Conservation (phyloP, 37 sponge, comb jelly and placozoan genomes). For the Crambe crambe region DNA sequence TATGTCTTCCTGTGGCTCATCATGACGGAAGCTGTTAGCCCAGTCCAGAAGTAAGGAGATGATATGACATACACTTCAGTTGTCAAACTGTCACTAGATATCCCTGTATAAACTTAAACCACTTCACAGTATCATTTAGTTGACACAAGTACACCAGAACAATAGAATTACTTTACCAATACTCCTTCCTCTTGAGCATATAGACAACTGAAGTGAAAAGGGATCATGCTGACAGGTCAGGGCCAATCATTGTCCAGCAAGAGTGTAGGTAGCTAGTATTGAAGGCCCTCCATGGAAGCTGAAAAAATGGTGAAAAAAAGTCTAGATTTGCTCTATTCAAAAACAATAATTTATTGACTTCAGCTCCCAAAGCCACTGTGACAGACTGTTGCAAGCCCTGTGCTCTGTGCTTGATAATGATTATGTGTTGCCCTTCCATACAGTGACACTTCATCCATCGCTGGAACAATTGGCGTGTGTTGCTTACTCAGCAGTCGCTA, state of each 20-base stretch:
- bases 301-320: too few species aligned
- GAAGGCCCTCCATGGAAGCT: neutral
- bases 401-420: too few species aligned
- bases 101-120: too few species aligned
- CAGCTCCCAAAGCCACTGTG: too few species aligned
- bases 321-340: constrained; percentile 5
- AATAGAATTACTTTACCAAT: neutral
- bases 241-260: neutral
- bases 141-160: too few species aligned
- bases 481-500: constrained; percentile 46
- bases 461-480: constrained; percentile 26
- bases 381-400: too few species aligned
- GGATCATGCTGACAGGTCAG: neutral
- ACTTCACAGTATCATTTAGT: too few species aligned
- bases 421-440: neutral
- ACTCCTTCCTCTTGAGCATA: too few species aligned
- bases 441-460: constrained; percentile 34
- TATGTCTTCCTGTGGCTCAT: constrained; percentile 57
- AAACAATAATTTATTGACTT: too few species aligned
- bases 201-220: too few species aligned
- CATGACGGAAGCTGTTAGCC: constrained; percentile 40
- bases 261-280: neutral
- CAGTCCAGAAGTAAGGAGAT: constrained; percentile 47
- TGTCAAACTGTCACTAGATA: too few species aligned
- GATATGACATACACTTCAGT: too few species aligned